Base-by-base conservation (phyloP, 1,140 invertebrate genomes). In the Megathymus violae region DNA sequence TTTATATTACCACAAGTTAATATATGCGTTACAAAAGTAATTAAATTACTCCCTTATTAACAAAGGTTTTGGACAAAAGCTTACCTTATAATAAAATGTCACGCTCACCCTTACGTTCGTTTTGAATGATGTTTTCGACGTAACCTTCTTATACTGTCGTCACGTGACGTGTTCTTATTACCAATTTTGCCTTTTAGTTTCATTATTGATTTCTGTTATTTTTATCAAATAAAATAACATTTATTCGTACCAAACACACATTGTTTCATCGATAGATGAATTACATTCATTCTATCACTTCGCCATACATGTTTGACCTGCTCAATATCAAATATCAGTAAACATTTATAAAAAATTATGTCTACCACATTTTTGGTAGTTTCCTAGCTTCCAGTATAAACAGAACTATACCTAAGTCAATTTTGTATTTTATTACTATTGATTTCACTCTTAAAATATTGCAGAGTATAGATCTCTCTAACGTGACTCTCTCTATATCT, bases 321-420 rank as follows among this genome's bases (percentile, higher is more conserved):
- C 62, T 69, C 48, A 76, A 59, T 70, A 70, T 78, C 63, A 64
- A 64, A 62, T 74, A 78, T 69, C 25, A 70, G 70, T 79, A 77
- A 76, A 80, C 66, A 64, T 70, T 72, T 68, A 38, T 74, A n/a
- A 77, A 79, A 75, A 79, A 81, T 72, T 73, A 73, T 67, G 64
- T 68, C 73, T 76, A 76, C 79, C 78, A 81, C 50, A 64, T 84
- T 80, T 86, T 86, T 86, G 83, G 83, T 82, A 84, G 81, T 64
- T 62, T 84, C 83, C 83, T 86, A 86, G 81, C 83, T 80, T 82
- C 59, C 62, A 63, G 60, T 62, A 67, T 41, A 64, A 15, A n/a
- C 38, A 66, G 67, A 67, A 64, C 61, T 62, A 68, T 63, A 64
- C 19, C 5, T 51, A 61, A 60, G 62, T 44, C 27, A 59, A 19